Percentiles rank a stretch among this genome's conserved stretches.
Evolutionary conservation across 37 sponge, comb jelly and placozoan genomes (phyloP).

Genomic region (Cladorhizidae sp.): DNA sequence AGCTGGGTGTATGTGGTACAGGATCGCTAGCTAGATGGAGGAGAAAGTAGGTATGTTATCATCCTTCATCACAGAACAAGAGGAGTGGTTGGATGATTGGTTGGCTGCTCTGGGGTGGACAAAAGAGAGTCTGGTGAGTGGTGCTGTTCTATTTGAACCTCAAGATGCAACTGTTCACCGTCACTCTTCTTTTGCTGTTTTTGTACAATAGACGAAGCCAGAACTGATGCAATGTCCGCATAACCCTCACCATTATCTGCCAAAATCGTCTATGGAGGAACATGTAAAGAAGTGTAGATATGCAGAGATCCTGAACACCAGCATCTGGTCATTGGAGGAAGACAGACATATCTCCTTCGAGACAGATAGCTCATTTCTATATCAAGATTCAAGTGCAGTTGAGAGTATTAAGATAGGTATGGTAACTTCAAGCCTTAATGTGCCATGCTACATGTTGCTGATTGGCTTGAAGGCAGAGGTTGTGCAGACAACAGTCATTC

Average conservation of each 20-base stretch:
- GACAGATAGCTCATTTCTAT: background rate
- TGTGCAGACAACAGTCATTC: too few relatives aligned
- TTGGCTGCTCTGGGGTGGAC: constrained; percentile 49
- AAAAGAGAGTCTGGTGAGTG: constrained; percentile 9
- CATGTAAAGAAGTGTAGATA: constrained; percentile 39
- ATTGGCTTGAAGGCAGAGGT: too few relatives aligned
- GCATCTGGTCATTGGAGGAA: background rate
- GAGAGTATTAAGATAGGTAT: constrained; percentile 4
- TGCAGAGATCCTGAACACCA: constrained; percentile 8
- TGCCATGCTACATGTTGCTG: too few relatives aligned
- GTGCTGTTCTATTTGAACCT: background rate
- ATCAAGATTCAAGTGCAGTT: background rate
- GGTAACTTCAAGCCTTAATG: too few relatives aligned
- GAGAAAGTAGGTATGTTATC: constrained; percentile 28
- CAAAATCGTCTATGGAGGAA: constrained; percentile 9
- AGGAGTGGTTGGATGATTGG: constrained; percentile 36
- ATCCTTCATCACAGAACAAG: constrained; percentile 48
- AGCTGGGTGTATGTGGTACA: background rate
- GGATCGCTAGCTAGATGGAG: background rate
- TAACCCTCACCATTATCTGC: constrained; percentile 45
- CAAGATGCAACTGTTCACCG: background rate
- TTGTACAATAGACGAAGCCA: background rate
- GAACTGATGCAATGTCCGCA: constrained; percentile 50
- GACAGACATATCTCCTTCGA: background rate
- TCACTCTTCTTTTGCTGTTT: background rate